Base-by-base conservation (phyloP, 2,113 vertebrate species). In the Triplophysa tibetana region DNA sequence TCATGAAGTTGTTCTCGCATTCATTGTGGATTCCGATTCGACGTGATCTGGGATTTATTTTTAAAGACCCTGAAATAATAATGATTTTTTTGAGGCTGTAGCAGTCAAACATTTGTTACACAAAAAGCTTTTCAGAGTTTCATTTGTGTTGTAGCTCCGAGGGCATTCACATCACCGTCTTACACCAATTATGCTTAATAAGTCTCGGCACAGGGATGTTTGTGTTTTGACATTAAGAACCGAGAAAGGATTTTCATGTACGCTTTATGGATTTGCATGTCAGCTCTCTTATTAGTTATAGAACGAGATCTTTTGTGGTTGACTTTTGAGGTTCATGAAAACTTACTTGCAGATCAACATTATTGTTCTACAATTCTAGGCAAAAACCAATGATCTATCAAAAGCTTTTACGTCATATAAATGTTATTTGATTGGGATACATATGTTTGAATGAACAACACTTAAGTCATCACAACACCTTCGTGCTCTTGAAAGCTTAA, bases 11-110 rank as follows among this genome's bases (percentile, higher is more conserved):
- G 4, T 54, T 54, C 56, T 1, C n/a, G 12, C 33, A 4, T 75
- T 64, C 74, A 64, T 64, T 76, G 60, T 52, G 45, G 10, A 76
- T 76, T 76, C 74, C 38, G 43, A 52, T 19, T 76, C 43, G 29
- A 76, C 74, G 63, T 19, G 19, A 9, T 23, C 48, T 17, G 17
- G 29, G 56, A 21, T 19, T 50, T 12, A 13, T 61, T 61, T 45
- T 16, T 45, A 61, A 21, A 74, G 4, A 14, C 33, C 24, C 21
- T 74, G 23, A 23, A 74, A 74, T 61, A 45, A 19, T 45, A 62
- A 74, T 74, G 60, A 29, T 26, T 63, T 63, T 26, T 23, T 13
- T 75, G 7, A 60, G 33, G 24, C n/a, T 74, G 38, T 74, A 24
- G 16, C n/a, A 23, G 19, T 75, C 58, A 24, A 62, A 26, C 41